phyloP scores from a whole-genome alignment of 2,113 vertebrate genomes.

The Gymnorhina tibicen region DNA sequence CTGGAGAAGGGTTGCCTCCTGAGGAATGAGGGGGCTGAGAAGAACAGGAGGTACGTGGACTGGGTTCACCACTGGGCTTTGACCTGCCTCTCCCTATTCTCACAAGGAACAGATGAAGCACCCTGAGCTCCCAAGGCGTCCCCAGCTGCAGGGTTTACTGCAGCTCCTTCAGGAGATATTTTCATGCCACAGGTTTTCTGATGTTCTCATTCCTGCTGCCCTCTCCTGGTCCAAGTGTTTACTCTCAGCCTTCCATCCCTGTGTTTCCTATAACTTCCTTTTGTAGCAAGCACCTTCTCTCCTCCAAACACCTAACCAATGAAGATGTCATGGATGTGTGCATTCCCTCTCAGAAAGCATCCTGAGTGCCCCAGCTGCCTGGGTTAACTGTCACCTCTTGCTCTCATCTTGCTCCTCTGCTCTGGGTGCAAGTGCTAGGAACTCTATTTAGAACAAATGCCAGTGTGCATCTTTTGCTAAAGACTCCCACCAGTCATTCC shows the following conservation, averaged over 20 bases:
- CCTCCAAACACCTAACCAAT: background rate
- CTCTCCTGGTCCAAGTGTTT: background rate
- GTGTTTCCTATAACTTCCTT: background rate
- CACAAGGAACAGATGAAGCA: background rate
- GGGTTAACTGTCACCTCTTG: background rate
- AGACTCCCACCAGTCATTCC: background rate
- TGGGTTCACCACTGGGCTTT: fast-evolving
- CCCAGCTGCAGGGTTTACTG: background rate
- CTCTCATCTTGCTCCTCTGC: background rate
- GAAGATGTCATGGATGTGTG: fast-evolving
- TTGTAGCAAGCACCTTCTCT: background rate
- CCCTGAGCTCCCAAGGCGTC: fast-evolving
- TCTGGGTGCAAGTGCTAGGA: background rate
- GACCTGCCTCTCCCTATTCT: background rate
- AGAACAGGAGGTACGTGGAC: background rate
- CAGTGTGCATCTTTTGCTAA: background rate
- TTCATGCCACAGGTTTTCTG: background rate
- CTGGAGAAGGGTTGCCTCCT: background rate
- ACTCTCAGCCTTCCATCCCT: background rate
- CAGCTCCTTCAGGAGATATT: too few species aligned
- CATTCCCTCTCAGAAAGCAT: background rate
- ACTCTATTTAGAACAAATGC: background rate
- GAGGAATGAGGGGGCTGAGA: background rate
- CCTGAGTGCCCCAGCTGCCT: background rate
- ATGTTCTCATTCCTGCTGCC: background rate